phyloP scores from a whole-genome alignment of 2,888 invertebrate species.

The Ornithoptera priamus region DNA sequence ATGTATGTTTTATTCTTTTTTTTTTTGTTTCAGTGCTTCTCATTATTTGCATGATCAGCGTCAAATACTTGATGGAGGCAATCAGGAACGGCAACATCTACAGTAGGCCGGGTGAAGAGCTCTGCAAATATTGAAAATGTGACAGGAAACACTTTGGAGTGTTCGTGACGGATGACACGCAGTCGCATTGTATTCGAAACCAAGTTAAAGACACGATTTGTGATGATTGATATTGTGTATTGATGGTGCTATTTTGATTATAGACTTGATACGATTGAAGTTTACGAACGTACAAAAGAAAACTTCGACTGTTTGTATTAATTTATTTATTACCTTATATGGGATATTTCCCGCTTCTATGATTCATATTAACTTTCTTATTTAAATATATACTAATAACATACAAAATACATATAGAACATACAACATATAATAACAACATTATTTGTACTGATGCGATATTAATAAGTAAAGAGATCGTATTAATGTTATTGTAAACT shows the following conservation, averaged over 20 bases:
- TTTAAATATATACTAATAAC: no score
- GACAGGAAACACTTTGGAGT: neutral
- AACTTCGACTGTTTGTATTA: no score
- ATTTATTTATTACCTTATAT: no score
- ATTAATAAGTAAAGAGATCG: no score
- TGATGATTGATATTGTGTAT: neutral
- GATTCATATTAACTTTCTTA: no score
- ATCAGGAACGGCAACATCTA: conserved; percentile 69
- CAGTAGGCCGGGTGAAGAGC: conserved; percentile 64
- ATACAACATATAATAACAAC: no score
- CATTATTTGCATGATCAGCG: conserved; percentile 69
- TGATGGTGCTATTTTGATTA: conserved; percentile 30
- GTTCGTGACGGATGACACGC: conserved; percentile 1
- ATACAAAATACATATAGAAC: no score
- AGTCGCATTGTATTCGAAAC: conserved; percentile 1
- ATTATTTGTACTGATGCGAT: no score
- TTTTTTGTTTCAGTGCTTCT: conserved; percentile 64
- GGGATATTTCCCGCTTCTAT: no score
- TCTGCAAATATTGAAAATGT: conserved; percentile 46
- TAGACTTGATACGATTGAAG: no score
- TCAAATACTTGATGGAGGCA: conserved; percentile 73
- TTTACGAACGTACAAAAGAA: no score
- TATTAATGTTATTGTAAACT: no score
- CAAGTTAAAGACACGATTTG: neutral
- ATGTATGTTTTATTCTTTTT: neutral